Conservation (phyloP, 2,797 vertebrate genomes). For the Allobates femoralis region DNA sequence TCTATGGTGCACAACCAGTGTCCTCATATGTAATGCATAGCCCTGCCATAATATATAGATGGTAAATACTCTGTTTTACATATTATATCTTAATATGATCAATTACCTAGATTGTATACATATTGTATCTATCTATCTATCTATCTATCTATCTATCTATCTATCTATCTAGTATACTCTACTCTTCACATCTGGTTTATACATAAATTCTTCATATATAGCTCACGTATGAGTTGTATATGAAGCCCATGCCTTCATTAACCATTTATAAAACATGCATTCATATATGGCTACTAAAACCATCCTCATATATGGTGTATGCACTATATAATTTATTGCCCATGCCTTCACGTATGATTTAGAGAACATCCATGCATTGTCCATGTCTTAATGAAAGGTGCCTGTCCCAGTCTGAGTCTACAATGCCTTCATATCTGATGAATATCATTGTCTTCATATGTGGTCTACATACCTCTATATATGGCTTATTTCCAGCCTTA, state of each 20-base stretch:
- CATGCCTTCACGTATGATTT: background rate
- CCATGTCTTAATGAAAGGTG: background rate
- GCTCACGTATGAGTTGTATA: background rate
- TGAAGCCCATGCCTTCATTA: background rate
- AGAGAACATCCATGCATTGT: background rate
- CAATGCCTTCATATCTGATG: too few relatives aligned
- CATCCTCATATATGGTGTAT: background rate
- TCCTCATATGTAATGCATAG: background rate
- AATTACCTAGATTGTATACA: background rate
- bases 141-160: too few relatives aligned
- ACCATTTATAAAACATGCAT: background rate
- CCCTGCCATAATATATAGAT: too few relatives aligned
- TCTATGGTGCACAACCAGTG: background rate
- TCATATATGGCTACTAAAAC: too few relatives aligned
- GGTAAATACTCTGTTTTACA: too few relatives aligned
- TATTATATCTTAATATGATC: background rate
- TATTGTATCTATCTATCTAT: background rate
- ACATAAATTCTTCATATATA: background rate
- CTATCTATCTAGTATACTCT: background rate
- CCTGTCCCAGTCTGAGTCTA: background rate
- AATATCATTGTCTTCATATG: background rate
- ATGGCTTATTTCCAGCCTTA: background rate
- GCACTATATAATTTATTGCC: background rate
- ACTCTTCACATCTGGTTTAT: too few relatives aligned
- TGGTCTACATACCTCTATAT: background rate